Evolutionary conservation across 2,113 vertebrate genomes (phyloP).

Genomic region (Hyaena hyaena): DNA sequence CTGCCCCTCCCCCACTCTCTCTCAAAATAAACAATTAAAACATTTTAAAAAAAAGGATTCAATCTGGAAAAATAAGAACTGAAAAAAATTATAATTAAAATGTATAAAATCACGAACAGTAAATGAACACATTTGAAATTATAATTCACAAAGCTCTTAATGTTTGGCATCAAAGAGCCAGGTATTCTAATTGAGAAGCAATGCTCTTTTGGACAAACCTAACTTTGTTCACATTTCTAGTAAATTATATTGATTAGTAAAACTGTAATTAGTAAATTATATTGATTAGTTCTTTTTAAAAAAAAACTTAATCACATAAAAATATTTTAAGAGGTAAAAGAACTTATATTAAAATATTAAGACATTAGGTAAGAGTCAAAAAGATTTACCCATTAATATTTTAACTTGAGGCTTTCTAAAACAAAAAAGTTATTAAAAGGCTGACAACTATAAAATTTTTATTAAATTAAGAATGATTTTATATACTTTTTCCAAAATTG

Average conservation of each 20-base stretch:
- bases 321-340: constrained; percentile 32
- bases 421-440: constrained; percentile 21
- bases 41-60: neutral
- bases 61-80: neutral
- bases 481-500: neutral
- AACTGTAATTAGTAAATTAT: neutral
- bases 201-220: neutral
- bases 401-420: constrained; percentile 42
- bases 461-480: constrained; percentile 42
- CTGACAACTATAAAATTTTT: neutral
- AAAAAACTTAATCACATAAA: neutral
- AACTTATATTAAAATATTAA: neutral
- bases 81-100: neutral
- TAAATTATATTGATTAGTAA: neutral
- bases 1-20: too few species aligned
- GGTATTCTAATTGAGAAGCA: constrained; percentile 28
- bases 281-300: neutral
- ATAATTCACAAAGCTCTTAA: constrained; percentile 28
- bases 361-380: neutral
- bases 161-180: constrained; percentile 9
- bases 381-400: constrained; percentile 19
- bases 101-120: constrained; percentile 27
- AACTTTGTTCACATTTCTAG: constrained; percentile 7
- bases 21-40: too few species aligned
- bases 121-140: constrained; percentile 3